Conservation (phyloP, 1,140 invertebrate species). For the Pogonomyrmex californicus region DNA sequence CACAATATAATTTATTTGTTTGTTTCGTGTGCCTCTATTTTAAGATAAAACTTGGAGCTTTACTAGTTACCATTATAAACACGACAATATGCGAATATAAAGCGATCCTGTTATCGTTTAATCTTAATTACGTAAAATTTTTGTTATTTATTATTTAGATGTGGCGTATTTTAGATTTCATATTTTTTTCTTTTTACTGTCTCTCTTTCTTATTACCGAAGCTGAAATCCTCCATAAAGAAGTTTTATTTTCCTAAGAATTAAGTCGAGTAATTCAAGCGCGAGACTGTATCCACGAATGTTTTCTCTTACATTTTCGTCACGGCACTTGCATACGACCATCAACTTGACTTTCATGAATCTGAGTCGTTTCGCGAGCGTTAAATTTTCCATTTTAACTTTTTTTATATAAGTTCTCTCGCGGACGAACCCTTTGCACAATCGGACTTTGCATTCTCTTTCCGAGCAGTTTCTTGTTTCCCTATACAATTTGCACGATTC, state of each 20-base stretch:
- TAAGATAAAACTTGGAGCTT: not conserved
- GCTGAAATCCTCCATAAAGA: not conserved
- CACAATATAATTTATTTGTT: not conserved
- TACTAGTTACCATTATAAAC: not conserved
- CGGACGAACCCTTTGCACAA: constrained; percentile 27
- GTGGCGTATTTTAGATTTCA: not conserved
- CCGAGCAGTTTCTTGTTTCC: constrained; percentile 22
- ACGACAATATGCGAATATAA: not conserved
- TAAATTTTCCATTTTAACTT: constrained; percentile 70
- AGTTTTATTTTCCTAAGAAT: constrained; percentile 37
- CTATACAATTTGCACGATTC: constrained; percentile 12
- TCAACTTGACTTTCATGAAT: constrained; percentile 71
- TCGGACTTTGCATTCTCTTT: constrained; percentile 37
- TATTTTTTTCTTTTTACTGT: not conserved
- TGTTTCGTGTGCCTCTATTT: constrained; percentile 25
- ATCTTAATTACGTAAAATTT: not conserved
- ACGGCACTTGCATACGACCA: constrained; percentile 54
- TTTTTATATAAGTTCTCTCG: constrained; percentile 59
- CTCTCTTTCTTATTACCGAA: not conserved
- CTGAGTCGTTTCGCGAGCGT: constrained; percentile 58
- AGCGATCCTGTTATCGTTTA: not conserved
- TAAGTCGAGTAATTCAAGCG: constrained; percentile 43
- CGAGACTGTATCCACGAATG: not conserved
- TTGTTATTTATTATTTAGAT: not conserved
- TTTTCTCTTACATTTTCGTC: constrained; percentile 48